Evolutionary conservation across 1,140 invertebrate genomes (phyloP).

Genomic region (Caenorhabditis remanei): DNA sequence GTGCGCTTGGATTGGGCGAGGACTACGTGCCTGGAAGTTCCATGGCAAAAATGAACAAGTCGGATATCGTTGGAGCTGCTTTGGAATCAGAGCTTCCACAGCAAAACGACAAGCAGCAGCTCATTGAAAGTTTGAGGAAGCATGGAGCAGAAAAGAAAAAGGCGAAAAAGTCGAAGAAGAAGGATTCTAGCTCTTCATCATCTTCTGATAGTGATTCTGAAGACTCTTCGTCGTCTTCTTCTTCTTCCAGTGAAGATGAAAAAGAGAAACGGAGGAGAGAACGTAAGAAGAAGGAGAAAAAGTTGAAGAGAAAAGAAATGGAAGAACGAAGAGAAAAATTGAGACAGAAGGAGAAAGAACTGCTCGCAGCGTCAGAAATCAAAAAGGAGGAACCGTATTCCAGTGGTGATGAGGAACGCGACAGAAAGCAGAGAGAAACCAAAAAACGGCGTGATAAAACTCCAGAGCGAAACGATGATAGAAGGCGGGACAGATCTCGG

Average conservation of each 20-base stretch:
- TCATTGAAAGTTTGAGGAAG: conserved; percentile 61
- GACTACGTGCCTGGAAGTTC: conserved; percentile 74
- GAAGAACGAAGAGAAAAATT: conserved; percentile 15
- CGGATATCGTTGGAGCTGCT: conserved; percentile 49
- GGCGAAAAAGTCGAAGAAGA: conserved; percentile 40
- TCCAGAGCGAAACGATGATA: background rate
- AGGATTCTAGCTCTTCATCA: conserved; percentile 4
- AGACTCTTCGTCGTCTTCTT: conserved; percentile 14
- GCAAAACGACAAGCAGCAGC: conserved; percentile 54
- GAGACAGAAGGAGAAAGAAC: background rate
- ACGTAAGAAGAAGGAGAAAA: conserved; percentile 18
- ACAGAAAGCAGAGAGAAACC: background rate
- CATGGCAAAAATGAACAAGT: conserved; percentile 71
- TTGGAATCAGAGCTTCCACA: conserved; percentile 55
- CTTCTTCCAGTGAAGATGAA: conserved; percentile 27
- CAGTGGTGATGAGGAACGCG: background rate
- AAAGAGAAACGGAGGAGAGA: background rate
- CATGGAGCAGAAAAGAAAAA: conserved; percentile 64
- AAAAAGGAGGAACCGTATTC: conserved; percentile 21
- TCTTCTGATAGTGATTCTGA: background rate
- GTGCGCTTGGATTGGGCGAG: conserved; percentile 71
- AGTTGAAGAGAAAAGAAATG: conserved; percentile 1
- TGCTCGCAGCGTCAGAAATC: background rate
- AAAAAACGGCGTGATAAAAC: background rate
- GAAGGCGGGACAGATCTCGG: background rate